Percentiles rank a stretch among this genome's conserved stretches.
These are phyloP conservation scores for Standfussiana lucernea DNA, from an alignment of 2,888 invertebrate species.

Conservation along the genomic window DNA sequence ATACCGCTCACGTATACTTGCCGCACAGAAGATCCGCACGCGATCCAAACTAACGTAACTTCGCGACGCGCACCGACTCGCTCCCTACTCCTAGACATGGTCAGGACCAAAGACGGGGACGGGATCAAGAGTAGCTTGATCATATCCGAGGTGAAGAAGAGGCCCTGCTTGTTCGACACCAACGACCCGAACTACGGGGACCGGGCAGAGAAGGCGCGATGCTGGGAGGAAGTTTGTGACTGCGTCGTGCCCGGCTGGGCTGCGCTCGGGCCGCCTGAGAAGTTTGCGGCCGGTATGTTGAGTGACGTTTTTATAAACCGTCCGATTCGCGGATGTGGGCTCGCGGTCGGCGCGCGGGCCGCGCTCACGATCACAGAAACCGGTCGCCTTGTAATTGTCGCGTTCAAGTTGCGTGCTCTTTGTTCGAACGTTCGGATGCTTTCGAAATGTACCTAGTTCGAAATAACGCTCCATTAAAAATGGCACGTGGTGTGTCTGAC, in stretches of 20 bases:
- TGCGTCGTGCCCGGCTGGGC: constrained; percentile 86
- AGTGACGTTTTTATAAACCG: constrained; percentile 72
- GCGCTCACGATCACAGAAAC: constrained; percentile 68
- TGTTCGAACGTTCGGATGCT: constrained; percentile 82
- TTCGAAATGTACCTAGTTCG: constrained; percentile 84
- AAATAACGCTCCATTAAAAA: constrained; percentile 78
- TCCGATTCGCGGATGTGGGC: constrained; percentile 74
- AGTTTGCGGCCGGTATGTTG: constrained; percentile 87
- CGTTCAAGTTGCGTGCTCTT: constrained; percentile 87
- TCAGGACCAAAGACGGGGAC: constrained; percentile 84
- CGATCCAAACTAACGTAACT: constrained; percentile 64
- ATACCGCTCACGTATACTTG: constrained; percentile 73
- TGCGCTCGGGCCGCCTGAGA: constrained; percentile 83
- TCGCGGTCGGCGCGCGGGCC: constrained; percentile 64
- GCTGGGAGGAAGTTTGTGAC: constrained; percentile 88
- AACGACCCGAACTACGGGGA: constrained; percentile 86
- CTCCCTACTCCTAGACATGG: constrained; percentile 75
- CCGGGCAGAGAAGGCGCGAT: constrained; percentile 85
- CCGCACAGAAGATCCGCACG: constrained; percentile 75
- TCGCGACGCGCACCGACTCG: constrained; percentile 39
- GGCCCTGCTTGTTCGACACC: constrained; percentile 86
- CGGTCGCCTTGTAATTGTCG: constrained; percentile 81
- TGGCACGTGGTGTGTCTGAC: constrained; percentile 75
- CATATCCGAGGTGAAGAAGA: constrained; percentile 84
- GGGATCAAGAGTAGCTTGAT: constrained; percentile 86